These are phyloP conservation scores for Notamacropus eugenii DNA, from an alignment of 2,797 vertebrate species.

Conservation along the genomic window DNA sequence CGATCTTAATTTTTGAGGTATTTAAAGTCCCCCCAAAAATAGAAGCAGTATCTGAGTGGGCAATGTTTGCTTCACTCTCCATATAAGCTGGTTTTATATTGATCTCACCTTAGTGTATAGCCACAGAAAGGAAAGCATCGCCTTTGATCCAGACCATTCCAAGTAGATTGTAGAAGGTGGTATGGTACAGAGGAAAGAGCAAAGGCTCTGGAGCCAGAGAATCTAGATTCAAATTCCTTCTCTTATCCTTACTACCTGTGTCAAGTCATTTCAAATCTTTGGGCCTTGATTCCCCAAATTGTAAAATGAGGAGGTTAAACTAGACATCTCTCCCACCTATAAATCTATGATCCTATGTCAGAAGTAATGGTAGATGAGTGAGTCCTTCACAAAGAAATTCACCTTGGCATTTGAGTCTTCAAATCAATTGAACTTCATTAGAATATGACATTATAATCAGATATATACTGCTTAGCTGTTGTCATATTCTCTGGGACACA, in stretches of 20 bases:
- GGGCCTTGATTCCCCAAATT: neutral
- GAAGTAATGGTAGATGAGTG: neutral
- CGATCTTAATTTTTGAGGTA: neutral
- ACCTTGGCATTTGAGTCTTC: conserved; percentile 17
- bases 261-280: neutral
- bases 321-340: neutral
- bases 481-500: neutral
- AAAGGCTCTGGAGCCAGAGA: neutral
- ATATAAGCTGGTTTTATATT: conserved; percentile 19
- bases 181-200: neutral
- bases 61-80: neutral
- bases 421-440: conserved; percentile 16
- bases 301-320: neutral
- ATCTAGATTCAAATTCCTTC: neutral
- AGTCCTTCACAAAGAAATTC: neutral
- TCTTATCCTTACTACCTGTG: neutral
- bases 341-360: neutral
- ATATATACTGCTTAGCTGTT: neutral
- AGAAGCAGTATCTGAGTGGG: neutral
- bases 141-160: neutral
- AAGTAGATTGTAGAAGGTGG: neutral
- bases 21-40: conserved; percentile 10
- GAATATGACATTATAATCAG: neutral
- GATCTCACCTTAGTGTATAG: neutral
- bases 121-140: neutral